A percentile compares a stretch with the other conserved stretches of the same genome.
phyloP scores from a whole-genome alignment of 2,113 vertebrate species.

The mouse (Mus musculus) region DNA sequence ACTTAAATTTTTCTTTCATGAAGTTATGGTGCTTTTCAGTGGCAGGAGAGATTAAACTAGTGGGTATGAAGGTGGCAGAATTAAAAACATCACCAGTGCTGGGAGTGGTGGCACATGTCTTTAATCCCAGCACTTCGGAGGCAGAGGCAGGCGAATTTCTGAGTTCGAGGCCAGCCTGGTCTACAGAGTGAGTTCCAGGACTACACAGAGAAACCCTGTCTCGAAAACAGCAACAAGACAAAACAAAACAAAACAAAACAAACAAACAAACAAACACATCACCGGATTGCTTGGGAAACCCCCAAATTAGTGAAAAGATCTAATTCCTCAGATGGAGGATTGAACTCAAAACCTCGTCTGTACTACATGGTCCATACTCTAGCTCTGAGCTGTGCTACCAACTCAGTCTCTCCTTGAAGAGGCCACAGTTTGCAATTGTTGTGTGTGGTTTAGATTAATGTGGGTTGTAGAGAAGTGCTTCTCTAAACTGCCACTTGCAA shows the following conservation, averaged over 20 bases:
- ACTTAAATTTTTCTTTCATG: constrained; percentile 34
- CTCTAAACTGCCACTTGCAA: constrained; percentile 23
- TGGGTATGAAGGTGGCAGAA: not conserved
- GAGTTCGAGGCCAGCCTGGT: no score
- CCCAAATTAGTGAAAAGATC: constrained; percentile 39
- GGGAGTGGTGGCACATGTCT: no score
- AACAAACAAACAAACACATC: not conserved
- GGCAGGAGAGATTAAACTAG: not conserved
- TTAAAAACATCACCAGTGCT: constrained; percentile 1
- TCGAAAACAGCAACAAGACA: no score
- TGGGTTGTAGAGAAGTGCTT: not conserved
- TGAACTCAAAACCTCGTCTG: not conserved
- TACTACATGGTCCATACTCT: no score
- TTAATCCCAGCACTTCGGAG: no score
- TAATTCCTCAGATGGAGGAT: not conserved
- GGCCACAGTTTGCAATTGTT: constrained; percentile 9
- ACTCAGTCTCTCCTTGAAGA: not conserved
- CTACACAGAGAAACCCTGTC: no score
- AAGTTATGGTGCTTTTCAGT: not conserved
- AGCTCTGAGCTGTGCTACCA: not conserved
- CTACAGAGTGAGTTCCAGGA: no score
- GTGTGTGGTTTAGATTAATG: constrained; percentile 30
- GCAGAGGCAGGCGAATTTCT: no score
- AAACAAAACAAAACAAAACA: no score
- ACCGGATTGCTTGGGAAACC: not conserved